A percentile compares a stretch with the other conserved stretches of the same genome.
These are phyloP conservation scores for Thecocarcelia acutangulata DNA, from an alignment of 2,888 invertebrate genomes.

Conservation along the genomic window DNA sequence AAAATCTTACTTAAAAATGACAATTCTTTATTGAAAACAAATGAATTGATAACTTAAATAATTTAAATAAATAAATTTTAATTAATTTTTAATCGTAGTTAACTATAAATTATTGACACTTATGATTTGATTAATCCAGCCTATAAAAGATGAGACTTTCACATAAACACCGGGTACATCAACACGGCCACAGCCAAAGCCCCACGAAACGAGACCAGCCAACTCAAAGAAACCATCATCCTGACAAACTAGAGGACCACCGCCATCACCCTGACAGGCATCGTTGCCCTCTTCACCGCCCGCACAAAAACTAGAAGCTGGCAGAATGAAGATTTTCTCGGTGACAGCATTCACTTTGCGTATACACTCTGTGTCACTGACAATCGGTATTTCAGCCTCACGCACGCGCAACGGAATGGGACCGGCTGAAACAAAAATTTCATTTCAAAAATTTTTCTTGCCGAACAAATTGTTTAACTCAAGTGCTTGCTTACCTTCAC, in stretches of 20 bases:
- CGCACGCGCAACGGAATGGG: slow-evolving; percentile 94
- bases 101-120: slow-evolving; percentile 93
- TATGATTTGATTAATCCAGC: slow-evolving; percentile 98
- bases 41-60: slow-evolving; percentile 22
- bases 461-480: not conserved
- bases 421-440: slow-evolving; percentile 84
- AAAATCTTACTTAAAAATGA: slow-evolving; percentile 10
- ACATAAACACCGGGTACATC: slow-evolving; percentile 99
- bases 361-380: slow-evolving; percentile 95
- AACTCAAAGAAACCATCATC: slow-evolving; percentile 96
- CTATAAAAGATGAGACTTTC: slow-evolving; percentile 96
- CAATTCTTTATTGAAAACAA: slow-evolving; percentile 10
- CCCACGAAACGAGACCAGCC: slow-evolving; percentile 97
- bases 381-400: slow-evolving; percentile 95
- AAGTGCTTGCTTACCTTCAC: slow-evolving; percentile 86
- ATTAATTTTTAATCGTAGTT: slow-evolving; percentile 25
- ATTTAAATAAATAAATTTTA: slow-evolving; percentile 3
- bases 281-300: slow-evolving; percentile 96
- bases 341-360: slow-evolving; percentile 96
- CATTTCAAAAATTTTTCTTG: not conserved
- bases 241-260: slow-evolving; percentile 95
- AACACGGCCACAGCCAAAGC: slow-evolving; percentile 94
- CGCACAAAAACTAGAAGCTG: slow-evolving; percentile 96
- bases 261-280: slow-evolving; percentile 97
- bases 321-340: slow-evolving; percentile 95